phyloP scores from a whole-genome alignment of 2,113 vertebrate genomes.

The Dasyurus viverrinus region DNA sequence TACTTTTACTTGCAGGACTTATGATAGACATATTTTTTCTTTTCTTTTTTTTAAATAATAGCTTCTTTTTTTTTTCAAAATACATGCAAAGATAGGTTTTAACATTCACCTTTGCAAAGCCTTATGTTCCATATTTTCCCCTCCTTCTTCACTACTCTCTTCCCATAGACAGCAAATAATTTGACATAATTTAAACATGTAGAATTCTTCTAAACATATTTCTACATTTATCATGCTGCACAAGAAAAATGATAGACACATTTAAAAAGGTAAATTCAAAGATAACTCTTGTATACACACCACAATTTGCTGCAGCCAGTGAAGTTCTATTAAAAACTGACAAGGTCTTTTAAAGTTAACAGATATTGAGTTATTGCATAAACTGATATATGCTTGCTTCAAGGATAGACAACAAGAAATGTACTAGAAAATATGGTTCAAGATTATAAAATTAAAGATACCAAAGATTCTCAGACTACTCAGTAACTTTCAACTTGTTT shows the following conservation, averaged over 20 bases:
- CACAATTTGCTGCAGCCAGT: not conserved
- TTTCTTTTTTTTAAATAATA: too few species aligned
- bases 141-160: too few species aligned
- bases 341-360: not conserved
- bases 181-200: too few species aligned
- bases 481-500: not conserved
- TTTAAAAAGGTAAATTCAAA: not conserved
- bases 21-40: not conserved
- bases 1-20: not conserved
- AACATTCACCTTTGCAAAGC: too few species aligned
- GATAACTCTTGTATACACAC: not conserved
- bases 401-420: not conserved
- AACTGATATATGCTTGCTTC: not conserved
- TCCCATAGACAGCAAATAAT: too few species aligned
- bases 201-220: too few species aligned
- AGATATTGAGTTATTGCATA: not conserved
- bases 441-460: not conserved
- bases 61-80: too few species aligned
- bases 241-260: not conserved
- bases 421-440: not conserved
- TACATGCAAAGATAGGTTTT: too few species aligned
- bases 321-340: not conserved
- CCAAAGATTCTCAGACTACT: not conserved
- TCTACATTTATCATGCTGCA: too few species aligned
- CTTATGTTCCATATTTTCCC: too few species aligned